These are phyloP conservation scores for Actias luna DNA, from an alignment of 2,888 invertebrate genomes.

Conservation along the genomic window DNA sequence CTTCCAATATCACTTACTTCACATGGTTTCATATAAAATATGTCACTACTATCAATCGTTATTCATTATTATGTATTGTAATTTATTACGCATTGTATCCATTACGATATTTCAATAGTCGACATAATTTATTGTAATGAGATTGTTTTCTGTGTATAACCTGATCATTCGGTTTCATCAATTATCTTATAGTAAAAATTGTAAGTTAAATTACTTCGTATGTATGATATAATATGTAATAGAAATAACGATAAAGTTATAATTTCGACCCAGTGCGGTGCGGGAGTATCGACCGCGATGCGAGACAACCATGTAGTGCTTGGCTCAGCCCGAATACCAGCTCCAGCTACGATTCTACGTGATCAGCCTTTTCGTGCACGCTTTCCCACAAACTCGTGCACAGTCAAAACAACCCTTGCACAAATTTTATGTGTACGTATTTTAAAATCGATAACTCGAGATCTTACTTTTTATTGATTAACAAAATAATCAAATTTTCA, in stretches of 20 bases:
- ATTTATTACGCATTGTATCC: too few relatives aligned
- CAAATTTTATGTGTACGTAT: slow-evolving; percentile 1
- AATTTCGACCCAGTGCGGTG: slow-evolving; percentile 36
- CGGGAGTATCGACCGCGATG: slow-evolving; percentile 46
- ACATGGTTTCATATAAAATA: too few relatives aligned
- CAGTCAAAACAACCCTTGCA: neutral
- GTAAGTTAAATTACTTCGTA: neutral
- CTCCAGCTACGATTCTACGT: slow-evolving; percentile 22
- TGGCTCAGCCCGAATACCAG: slow-evolving; percentile 36
- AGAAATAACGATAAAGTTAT: neutral
- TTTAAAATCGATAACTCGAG: neutral
- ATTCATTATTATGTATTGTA: too few relatives aligned
- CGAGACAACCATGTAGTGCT: slow-evolving; percentile 37
- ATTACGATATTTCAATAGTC: too few relatives aligned
- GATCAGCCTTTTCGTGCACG: slow-evolving; percentile 16
- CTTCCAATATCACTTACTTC: too few relatives aligned
- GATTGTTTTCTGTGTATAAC: too few relatives aligned
- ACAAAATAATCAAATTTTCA: neutral
- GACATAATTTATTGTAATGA: too few relatives aligned
- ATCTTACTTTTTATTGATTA: neutral
- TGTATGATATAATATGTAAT: neutral
- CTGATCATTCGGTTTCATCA: too few relatives aligned
- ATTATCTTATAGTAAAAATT: neutral
- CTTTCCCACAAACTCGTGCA: slow-evolving; percentile 10
- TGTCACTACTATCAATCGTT: too few relatives aligned